A percentile compares a stretch with the other conserved stretches of the same genome.
Evolutionary conservation across 53 echinoderm and acorn worm species (phyloP).

Genomic region (Actinopyga echinites): DNA sequence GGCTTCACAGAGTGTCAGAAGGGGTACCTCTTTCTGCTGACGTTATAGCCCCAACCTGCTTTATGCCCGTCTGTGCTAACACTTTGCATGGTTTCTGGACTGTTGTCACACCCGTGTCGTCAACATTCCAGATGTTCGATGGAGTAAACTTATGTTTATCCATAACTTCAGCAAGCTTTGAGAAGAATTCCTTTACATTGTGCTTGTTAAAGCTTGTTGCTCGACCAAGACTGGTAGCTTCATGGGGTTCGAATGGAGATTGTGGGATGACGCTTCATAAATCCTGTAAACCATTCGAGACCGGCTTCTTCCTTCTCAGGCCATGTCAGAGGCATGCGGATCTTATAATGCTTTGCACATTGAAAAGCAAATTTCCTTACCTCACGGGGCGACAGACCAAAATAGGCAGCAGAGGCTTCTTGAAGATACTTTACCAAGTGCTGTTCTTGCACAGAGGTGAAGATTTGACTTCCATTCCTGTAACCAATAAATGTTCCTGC

Average conservation of each 20-base stretch:
- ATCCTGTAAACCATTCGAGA: constrained; percentile 1
- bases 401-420: not conserved
- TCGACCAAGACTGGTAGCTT: constrained; percentile 3
- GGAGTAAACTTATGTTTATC: not conserved
- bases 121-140: constrained; percentile 20
- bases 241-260: not conserved
- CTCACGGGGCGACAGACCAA: constrained; percentile 19
- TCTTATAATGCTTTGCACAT: not conserved
- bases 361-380: constrained; percentile 28
- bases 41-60: constrained; percentile 1
- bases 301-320: constrained; percentile 14
- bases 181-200: constrained; percentile 7
- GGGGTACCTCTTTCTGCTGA: not conserved
- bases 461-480: not conserved
- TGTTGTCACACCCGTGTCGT: not conserved
- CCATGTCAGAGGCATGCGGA: not conserved
- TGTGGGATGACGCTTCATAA: not conserved
- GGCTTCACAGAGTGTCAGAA: not conserved
- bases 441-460: not conserved
- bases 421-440: not conserved
- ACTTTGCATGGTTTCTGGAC: constrained; percentile 17
- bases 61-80: not conserved
- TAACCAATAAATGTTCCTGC: not conserved
- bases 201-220: constrained; percentile 26
- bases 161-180: constrained; percentile 4